phyloP scores from a whole-genome alignment of 1,140 invertebrate genomes.

The Hesperophylax magnus region DNA sequence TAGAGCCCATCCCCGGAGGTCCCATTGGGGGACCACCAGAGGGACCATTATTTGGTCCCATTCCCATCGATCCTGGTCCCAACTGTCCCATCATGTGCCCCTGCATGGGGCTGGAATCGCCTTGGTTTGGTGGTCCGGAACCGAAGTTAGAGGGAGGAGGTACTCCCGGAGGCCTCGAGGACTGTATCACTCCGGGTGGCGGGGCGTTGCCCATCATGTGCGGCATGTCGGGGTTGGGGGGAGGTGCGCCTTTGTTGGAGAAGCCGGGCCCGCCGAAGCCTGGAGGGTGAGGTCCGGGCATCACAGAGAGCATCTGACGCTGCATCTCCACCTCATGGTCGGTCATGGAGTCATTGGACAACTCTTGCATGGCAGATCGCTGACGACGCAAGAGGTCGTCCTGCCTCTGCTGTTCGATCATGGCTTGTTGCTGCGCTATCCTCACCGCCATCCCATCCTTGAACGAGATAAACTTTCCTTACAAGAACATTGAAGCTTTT shows the following conservation, averaged over 20 bases:
- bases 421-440: slow-evolving; percentile 52
- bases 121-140: not conserved
- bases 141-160: not conserved
- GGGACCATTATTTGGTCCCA: slow-evolving; percentile 32
- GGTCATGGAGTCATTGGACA: slow-evolving; percentile 52
- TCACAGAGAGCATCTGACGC: slow-evolving; percentile 53
- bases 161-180: slow-evolving; percentile 7
- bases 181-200: slow-evolving; percentile 8
- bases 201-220: slow-evolving; percentile 30
- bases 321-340: slow-evolving; percentile 57
- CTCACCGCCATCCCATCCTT: slow-evolving; percentile 45
- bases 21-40: slow-evolving; percentile 52
- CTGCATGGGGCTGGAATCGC: slow-evolving; percentile 21
- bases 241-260: slow-evolving; percentile 5
- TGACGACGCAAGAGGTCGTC: slow-evolving; percentile 46
- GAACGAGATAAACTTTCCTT: not conserved
- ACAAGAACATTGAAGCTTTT: not conserved
- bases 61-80: slow-evolving; percentile 57
- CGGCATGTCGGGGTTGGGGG: slow-evolving; percentile 24
- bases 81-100: slow-evolving; percentile 56
- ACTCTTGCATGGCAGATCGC: slow-evolving; percentile 48
- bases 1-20: slow-evolving; percentile 40
- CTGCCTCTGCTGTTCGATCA: slow-evolving; percentile 51
- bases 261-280: slow-evolving; percentile 19
- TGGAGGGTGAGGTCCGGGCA: slow-evolving; percentile 35